phyloP scores from a whole-genome alignment of 2,888 invertebrate species.

The Eupeodes luniger region DNA sequence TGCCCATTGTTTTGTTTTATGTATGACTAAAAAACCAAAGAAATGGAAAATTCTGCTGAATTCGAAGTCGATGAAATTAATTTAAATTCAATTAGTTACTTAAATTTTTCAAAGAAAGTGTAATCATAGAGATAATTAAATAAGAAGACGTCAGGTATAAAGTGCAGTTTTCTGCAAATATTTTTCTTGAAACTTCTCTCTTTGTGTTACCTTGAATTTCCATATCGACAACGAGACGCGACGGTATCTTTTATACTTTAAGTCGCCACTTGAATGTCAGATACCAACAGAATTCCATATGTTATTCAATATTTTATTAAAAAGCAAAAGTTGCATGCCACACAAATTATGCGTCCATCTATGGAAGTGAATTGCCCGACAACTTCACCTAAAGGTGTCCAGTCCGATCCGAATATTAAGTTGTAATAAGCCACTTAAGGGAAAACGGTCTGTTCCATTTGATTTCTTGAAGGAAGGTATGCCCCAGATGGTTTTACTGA shows the following conservation, averaged over 20 bases:
- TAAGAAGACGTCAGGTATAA: not conserved
- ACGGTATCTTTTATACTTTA: not conserved
- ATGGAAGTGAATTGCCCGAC: constrained; percentile 57
- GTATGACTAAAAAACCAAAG: too few species aligned
- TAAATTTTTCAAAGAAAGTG: too few species aligned
- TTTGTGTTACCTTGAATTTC: constrained; percentile 8
- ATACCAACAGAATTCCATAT: constrained; percentile 13
- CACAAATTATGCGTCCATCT: constrained; percentile 52
- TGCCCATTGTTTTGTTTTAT: too few species aligned
- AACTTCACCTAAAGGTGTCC: constrained; percentile 58
- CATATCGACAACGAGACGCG: not conserved
- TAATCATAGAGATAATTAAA: not conserved
- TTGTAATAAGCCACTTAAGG: constrained; percentile 65
- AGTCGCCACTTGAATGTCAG: not conserved
- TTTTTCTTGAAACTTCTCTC: not conserved
- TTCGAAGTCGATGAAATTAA: too few species aligned
- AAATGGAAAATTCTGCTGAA: too few species aligned
- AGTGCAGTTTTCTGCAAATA: not conserved
- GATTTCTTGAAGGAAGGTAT: constrained; percentile 20
- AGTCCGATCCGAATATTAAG: constrained; percentile 56
- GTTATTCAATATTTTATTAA: constrained; percentile 40
- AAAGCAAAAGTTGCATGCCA: constrained; percentile 43
- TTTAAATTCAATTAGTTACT: too few species aligned
- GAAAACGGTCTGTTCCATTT: constrained; percentile 32
- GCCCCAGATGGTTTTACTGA: constrained; percentile 50